phyloP scores from a whole-genome alignment of 2,797 vertebrate genomes.

The Ambastaia sidthimunki region DNA sequence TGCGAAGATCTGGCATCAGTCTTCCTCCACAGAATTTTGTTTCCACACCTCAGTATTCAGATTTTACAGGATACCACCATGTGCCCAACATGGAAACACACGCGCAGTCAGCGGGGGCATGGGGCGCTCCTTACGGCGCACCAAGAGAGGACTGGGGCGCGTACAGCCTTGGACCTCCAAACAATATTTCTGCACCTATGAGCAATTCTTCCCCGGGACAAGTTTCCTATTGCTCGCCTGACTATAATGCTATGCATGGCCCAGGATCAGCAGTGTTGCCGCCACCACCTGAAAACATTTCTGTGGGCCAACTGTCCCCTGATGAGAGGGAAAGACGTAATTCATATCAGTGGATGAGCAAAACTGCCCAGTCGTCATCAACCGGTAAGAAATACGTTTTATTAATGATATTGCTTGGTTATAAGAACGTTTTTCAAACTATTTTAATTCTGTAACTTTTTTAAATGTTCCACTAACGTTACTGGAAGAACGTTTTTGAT shows the following conservation, averaged over 20 bases:
- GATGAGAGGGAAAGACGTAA: slow-evolving; percentile 87
- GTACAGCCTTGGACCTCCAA: slow-evolving; percentile 85
- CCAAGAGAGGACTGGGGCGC: slow-evolving; percentile 89
- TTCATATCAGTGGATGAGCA: slow-evolving; percentile 95
- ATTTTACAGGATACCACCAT: slow-evolving; percentile 90
- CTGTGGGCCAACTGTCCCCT: slow-evolving; percentile 80
- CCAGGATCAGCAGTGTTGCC: slow-evolving; percentile 78
- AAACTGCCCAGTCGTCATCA: slow-evolving; percentile 86
- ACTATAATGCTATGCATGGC: slow-evolving; percentile 86
- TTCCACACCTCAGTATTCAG: slow-evolving; percentile 86
- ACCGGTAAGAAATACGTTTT: too few relatives aligned
- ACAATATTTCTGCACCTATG: slow-evolving; percentile 80
- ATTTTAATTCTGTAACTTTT: too few relatives aligned
- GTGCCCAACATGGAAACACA: slow-evolving; percentile 87
- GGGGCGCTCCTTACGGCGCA: slow-evolving; percentile 86
- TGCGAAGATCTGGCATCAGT: slow-evolving; percentile 81
- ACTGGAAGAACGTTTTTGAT: too few relatives aligned
- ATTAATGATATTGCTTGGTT: too few relatives aligned
- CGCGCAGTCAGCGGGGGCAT: slow-evolving; percentile 80
- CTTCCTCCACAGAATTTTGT: slow-evolving; percentile 90
- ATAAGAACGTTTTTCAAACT: too few relatives aligned
- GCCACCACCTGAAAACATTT: slow-evolving; percentile 80
- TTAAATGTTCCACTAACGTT: too few relatives aligned
- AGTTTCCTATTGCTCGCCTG: slow-evolving; percentile 84
- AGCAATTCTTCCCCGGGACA: slow-evolving; percentile 85